phyloP scores from a whole-genome alignment of 2,113 vertebrate species.

The Entelurus aequoreus region DNA sequence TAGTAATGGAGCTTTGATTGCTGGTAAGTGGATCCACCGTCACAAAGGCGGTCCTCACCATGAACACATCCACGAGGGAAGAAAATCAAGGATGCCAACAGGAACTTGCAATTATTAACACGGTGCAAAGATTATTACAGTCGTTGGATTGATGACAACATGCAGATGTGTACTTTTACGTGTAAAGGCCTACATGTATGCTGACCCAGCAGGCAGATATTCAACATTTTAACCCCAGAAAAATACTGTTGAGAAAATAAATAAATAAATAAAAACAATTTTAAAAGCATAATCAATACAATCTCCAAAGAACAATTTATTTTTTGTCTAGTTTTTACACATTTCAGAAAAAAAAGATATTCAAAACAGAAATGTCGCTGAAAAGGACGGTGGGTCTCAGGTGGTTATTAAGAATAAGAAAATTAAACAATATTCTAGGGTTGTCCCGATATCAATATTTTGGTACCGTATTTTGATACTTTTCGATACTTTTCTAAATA shows the following conservation, averaged over 20 bases:
- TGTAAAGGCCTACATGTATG: conserved; percentile 16
- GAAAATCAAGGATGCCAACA: background rate
- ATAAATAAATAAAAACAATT: too few relatives aligned
- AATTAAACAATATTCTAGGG: too few relatives aligned
- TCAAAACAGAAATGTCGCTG: too few relatives aligned
- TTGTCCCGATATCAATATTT: too few relatives aligned
- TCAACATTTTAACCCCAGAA: conserved; percentile 45
- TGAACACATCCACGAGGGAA: background rate
- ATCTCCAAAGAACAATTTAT: too few relatives aligned
- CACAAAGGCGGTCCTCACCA: conserved; percentile 38
- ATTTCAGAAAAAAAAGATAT: too few relatives aligned
- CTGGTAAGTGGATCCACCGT: conserved; percentile 55
- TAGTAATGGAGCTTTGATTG: conserved; percentile 68
- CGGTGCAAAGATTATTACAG: background rate
- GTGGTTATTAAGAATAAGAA: too few relatives aligned
- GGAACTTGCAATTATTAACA: background rate
- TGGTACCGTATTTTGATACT: too few relatives aligned
- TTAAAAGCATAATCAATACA: too few relatives aligned
- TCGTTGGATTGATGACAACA: background rate
- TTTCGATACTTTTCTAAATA: too few relatives aligned
- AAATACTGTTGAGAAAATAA: background rate
- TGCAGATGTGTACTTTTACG: background rate
- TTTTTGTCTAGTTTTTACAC: too few relatives aligned
- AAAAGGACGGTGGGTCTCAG: too few relatives aligned
- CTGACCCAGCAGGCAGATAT: conserved; percentile 55